These are phyloP conservation scores for Archegozetes longisetosus DNA, from an alignment of 1,140 invertebrate species.

Conservation along the genomic window DNA sequence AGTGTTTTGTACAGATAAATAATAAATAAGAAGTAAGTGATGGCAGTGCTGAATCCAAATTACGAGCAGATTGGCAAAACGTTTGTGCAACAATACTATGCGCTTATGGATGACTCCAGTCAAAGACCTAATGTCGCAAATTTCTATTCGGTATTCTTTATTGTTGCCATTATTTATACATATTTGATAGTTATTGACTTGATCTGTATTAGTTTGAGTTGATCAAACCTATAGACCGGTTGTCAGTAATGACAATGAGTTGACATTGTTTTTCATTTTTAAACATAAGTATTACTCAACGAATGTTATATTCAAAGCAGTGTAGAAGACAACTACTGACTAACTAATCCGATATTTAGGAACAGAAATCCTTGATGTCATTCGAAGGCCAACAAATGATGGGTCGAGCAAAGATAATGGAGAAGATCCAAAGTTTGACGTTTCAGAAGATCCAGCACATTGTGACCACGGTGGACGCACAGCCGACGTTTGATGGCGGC, in stretches of 20 bases:
- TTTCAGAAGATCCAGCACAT: slow-evolving; percentile 85
- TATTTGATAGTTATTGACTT: no score
- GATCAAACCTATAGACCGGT: no score
- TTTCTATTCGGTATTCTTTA: slow-evolving; percentile 74
- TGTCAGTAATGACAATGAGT: no score
- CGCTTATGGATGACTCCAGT: slow-evolving; percentile 66
- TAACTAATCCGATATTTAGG: slow-evolving; percentile 45
- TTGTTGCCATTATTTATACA: no score
- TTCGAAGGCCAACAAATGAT: slow-evolving; percentile 84
- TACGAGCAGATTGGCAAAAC: slow-evolving; percentile 81
- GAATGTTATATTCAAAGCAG: no score
- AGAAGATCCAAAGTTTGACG: slow-evolving; percentile 66
- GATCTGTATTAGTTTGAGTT: no score
- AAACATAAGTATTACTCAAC: no score
- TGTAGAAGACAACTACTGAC: no score
- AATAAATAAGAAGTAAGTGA: no score
- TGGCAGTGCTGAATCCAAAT: slow-evolving; percentile 52
- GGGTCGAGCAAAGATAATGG: slow-evolving; percentile 78
- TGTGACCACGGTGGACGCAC: slow-evolving; percentile 81
- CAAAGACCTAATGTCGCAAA: slow-evolving; percentile 61
- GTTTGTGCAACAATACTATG: slow-evolving; percentile 84
- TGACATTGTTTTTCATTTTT: no score
- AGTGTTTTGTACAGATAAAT: no score
- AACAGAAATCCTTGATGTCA: slow-evolving; percentile 80
- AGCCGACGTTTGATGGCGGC: slow-evolving; percentile 88